Base-by-base conservation (phyloP, 2,113 vertebrate genomes). In the Scomber colias region DNA sequence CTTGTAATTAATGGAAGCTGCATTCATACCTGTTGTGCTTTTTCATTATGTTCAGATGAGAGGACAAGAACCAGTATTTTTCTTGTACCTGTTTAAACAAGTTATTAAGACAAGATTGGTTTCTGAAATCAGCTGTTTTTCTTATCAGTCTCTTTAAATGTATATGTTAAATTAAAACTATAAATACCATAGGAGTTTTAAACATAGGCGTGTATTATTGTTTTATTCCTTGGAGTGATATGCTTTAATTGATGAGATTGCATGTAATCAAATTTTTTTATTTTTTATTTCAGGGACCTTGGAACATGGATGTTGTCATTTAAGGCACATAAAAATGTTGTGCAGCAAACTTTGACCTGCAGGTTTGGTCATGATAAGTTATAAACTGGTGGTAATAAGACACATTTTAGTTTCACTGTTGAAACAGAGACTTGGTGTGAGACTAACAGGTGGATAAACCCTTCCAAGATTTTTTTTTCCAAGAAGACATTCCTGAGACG, bases 201-300 rank as follows among this genome's bases (percentile, higher is more conserved):
- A 40, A 35, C 4, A 16, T 16, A 35, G 7, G 6, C 0, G 12
- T 44, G 19, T 44, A 44, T 44, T 5, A 16, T 16, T 67, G 12
- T 72, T 69, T 30, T 35, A 49, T 49, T 48, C 1, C 2, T 73
- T 61, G 3, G 3, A 40, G 1, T 59, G 19, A 55, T 15, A 1
- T 54, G 11, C 16, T 63, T 64, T 4, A 53, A 27, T 63, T 53
- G 10, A 17, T 30, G 10, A 62, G 30, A 31, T 61, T 55, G 19
- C 7, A 63, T 4, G 11, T 70, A n/a, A n/a, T n/a, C n/a, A n/a
- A n/a, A n/a, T n/a, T n/a, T n/a, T n/a, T n/a, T n/a, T n/a, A n/a
- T n/a, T n/a, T n/a, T n/a, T n/a, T n/a, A n/a, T 83, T 87, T 56
- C 15, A 85, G 81, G 81, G 9, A 49, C 0, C 15, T 0, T 70